Evolutionary conservation across 1,140 invertebrate genomes (phyloP).

Genomic region (Lasaia peninsularis): DNA sequence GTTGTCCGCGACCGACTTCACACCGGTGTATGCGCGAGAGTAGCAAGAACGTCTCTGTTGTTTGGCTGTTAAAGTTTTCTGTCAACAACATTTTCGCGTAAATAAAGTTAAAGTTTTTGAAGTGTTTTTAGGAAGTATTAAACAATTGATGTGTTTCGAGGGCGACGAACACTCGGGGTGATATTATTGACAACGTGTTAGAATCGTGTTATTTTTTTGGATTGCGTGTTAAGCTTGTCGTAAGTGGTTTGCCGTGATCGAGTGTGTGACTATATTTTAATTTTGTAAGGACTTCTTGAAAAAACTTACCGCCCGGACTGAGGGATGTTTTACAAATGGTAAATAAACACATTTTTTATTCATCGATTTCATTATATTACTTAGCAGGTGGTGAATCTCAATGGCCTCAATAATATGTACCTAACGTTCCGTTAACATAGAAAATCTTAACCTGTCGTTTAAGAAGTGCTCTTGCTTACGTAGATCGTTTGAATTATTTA

Average conservation of each 20-base stretch:
- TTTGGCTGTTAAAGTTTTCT: conserved; percentile 53
- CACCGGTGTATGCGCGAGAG: conserved; percentile 70
- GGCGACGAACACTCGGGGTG: not conserved
- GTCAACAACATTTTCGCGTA: conserved; percentile 70
- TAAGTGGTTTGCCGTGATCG: conserved; percentile 52
- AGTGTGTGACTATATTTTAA: conserved; percentile 65
- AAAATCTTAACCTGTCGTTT: conserved; percentile 10
- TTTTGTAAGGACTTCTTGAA: conserved; percentile 54
- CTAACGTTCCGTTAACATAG: conserved; percentile 54
- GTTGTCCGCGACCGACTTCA: conserved; percentile 67
- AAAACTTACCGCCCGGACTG: conserved; percentile 42
- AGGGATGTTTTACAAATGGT: conserved; percentile 60
- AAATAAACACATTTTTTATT: conserved; percentile 47
- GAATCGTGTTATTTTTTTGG: conserved; percentile 71
- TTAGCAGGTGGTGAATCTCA: conserved; percentile 49
- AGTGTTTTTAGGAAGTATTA: not conserved
- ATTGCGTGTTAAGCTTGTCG: conserved; percentile 66
- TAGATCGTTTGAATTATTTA: not conserved
- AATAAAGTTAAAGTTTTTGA: conserved; percentile 26
- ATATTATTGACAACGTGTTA: conserved; percentile 50
- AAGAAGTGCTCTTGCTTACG: not conserved
- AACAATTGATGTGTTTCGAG: not conserved
- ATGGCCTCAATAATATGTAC: conserved; percentile 58
- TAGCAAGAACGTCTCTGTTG: conserved; percentile 61
- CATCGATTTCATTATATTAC: conserved; percentile 40